These are phyloP conservation scores for Pinna nobilis DNA, from an alignment of 1,140 invertebrate species.

Conservation along the genomic window DNA sequence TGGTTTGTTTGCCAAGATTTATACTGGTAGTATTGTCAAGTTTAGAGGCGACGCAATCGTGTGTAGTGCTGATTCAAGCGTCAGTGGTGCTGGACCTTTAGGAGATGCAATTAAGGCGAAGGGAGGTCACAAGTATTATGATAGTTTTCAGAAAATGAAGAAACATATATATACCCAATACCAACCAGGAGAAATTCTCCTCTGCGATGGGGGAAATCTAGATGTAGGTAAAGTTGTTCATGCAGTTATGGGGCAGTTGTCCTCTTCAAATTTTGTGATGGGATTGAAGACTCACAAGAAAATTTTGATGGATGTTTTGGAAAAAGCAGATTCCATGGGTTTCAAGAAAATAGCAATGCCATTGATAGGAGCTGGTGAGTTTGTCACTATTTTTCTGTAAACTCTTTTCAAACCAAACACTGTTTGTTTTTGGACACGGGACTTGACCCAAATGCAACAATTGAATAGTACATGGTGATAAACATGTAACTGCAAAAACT, in stretches of 20 bases:
- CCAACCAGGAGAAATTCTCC: not conserved
- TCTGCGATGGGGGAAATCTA: not conserved
- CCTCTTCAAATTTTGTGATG: not conserved
- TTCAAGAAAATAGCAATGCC: not conserved
- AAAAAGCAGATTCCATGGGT: not conserved
- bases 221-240: not conserved
- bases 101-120: not conserved
- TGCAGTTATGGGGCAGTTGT: not conserved
- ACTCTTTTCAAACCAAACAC: not conserved
- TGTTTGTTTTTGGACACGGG: not conserved
- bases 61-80: not conserved
- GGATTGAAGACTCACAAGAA: not conserved
- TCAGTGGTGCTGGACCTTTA: not conserved
- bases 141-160: not conserved
- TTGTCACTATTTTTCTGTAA: no score
- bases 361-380: not conserved
- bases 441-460: not conserved
- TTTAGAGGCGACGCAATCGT: slow-evolving; percentile 7
- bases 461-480: not conserved
- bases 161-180: not conserved
- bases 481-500: not conserved
- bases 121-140: not conserved
- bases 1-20: slow-evolving; percentile 6
- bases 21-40: slow-evolving; percentile 3
- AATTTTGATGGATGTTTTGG: not conserved